Evolutionary conservation across 2,888 invertebrate genomes (phyloP).

Genomic region (Myopa testacea): DNA sequence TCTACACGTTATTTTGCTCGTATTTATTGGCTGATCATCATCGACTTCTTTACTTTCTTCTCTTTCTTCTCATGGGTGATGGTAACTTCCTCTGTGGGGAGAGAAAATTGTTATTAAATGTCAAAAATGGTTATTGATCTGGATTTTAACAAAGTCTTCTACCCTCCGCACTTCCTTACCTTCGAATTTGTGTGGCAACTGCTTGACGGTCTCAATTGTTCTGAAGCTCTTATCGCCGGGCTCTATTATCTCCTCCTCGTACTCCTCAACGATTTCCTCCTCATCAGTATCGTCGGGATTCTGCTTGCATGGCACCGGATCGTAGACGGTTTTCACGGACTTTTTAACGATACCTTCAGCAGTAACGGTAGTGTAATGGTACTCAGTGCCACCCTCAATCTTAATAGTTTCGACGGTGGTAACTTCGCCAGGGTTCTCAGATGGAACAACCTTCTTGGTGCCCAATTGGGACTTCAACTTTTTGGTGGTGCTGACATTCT

Average conservation of each 20-base stretch:
- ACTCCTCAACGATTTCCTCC: conserved; percentile 66
- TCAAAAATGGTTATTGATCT: not conserved
- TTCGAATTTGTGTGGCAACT: conserved; percentile 63
- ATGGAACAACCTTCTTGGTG: conserved; percentile 66
- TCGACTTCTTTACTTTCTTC: conserved; percentile 64
- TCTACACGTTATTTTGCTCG: not conserved
- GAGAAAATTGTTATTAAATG: not conserved
- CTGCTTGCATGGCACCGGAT: conserved; percentile 60
- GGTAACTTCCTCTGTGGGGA: conserved; percentile 60
- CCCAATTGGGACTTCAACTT: conserved; percentile 65
- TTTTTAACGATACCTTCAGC: conserved; percentile 67
- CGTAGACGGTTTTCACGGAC: conserved; percentile 65
- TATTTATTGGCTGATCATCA: conserved; percentile 63
- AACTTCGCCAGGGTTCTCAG: conserved; percentile 67
- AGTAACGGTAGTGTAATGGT: conserved; percentile 66
- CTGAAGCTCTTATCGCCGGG: conserved; percentile 66
- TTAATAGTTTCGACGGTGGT: conserved; percentile 67
- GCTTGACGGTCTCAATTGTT: conserved; percentile 64
- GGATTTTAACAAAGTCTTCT: not conserved
- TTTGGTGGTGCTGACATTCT: conserved; percentile 65
- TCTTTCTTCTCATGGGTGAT: conserved; percentile 64
- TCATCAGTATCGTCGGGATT: conserved; percentile 64
- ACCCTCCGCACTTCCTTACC: conserved; percentile 50
- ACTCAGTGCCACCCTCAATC: conserved; percentile 67
- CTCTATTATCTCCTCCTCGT: conserved; percentile 68